Evolutionary conservation across 1,140 invertebrate genomes (phyloP), one percentile per base, ranked within the genome.

Genomic region (Chionoecetes opilio): DNA sequence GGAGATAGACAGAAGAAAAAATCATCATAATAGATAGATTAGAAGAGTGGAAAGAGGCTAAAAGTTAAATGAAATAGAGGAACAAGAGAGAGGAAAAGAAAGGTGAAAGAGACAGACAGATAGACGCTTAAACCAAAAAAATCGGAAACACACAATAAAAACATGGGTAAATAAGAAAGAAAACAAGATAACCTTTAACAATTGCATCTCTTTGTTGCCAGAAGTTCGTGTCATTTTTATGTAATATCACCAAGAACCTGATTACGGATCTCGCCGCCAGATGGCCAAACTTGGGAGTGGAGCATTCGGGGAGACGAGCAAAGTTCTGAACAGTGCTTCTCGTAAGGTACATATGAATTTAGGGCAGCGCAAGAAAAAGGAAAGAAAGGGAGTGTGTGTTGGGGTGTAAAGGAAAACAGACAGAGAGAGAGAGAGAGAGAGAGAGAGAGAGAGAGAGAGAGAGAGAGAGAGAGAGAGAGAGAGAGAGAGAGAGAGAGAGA

Each of bases 311-410:
- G 63, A n/a, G 63, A 75, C 63, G 63, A 75, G 63, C 21, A 75
- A 75, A 75, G 63, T 75, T 75, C n/a, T n/a, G 63, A 75, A 75
- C 63, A n/a, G 63, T n/a, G 63, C 63, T 75, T 75, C n/a, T 75
- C 63, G 63, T 75, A 75, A 75, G n/a, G 26, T 75, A 75, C n/a
- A 75, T 75, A 75, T 75, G 63, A 75, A 75, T 75, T 75, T 75
- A 75, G 63, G 63, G n/a, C 63, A 75, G n/a, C 63, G 63, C 6
- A 75, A 75, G 26, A 5, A 75, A 26, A n/a, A 21, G 21, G n/a
- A 21, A 75, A n/a, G 21, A 75, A 21, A 75, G 21, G 21, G 63
- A 17, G 63, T 75, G 63, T 21, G 63, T 75, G 63, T 75, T 75
- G 63, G 63, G 26, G 21, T 75, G 63, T 21, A 75, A 75, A 17